Base-by-base conservation (phyloP, 2,888 invertebrate species). In the Drosophila eohydei region DNA sequence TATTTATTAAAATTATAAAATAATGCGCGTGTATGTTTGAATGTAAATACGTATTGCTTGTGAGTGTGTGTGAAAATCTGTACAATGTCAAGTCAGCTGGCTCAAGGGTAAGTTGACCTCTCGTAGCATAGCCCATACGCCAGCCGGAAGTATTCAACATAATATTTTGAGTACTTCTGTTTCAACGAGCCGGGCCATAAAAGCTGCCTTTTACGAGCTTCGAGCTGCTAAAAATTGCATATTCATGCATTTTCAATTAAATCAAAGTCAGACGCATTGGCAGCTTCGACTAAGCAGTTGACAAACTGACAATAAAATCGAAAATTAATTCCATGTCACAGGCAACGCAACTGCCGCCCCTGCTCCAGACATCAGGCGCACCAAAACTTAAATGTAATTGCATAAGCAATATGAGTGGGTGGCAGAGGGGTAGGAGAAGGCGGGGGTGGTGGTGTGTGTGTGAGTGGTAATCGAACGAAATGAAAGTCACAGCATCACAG, bases 221-320 rank as follows among this genome's bases (percentile, higher is more conserved):
- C 26, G 52, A 65, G 61, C 58, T 50, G 69, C 76, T 62, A 34
- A 80, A 86, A 87, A 88, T 83, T 84, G 86, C 86, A 89, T 89
- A 88, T 89, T 88, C 88, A 88, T 89, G 88, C 89, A 89, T 77
- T 83, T 82, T 78, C 84, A 88, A 83, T 85, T 87, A 88, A 88
- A 88, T 86, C 83, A 83, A 81, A 86, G 84, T 89, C 86, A 84
- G 84, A 62, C 74, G 76, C 76, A 77, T 64, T 60, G 55, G 62
- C 51, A 57, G 38, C 64, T 38, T 67, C 63, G 32, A 65, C 69
- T 72, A 78, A 80, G 66, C 84, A 83, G 78, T 80, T 82, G 81
- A 80, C 81, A 84, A 82, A 83, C 81, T 81, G 84, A 81, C 88
- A 89, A 83, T 86, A 83, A 89, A 89, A 89, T 87, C 78, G 87